Evolutionary conservation across 2,888 invertebrate genomes (phyloP), one percentile per base, ranked within the genome.

Genomic region (Metallyticus violacea): DNA sequence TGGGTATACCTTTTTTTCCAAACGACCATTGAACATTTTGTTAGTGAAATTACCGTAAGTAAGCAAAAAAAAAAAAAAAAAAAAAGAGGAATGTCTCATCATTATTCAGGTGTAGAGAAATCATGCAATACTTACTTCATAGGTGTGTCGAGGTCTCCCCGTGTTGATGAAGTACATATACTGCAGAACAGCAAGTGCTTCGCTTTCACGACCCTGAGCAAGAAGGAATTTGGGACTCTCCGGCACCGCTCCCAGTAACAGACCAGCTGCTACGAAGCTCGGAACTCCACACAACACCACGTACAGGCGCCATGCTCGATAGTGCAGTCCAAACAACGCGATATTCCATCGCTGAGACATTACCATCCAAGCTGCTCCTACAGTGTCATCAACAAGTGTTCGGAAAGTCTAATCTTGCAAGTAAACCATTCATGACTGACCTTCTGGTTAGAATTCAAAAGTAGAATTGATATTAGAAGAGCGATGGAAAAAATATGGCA

Each of bases 151-250:
- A 6, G 25, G 6, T 15, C 83, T 62, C 26, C 88, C 87, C 0
- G 87, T 86, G 85, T 89, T 89, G 25, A 89, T 86, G 2, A 89
- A 88, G 86, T 89, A 91, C 7, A 91, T 90, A n/a, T 87, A 89
- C 81, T 89, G 89, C 22, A 91, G 88, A 76, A 91, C 90, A 9
- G 89, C 88, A 7, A 91, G 87, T 7, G 90, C 89, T 85, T 90
- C 88, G 6, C 90, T 89, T 5, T 90, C 89, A 25, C 90, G 88
- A 2, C 91, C 91, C 77, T 90, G 89, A 4, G 90, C 88, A 1
- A 91, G 88, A 3, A 90, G 87, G 87, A 90, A 92, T 88, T 91
- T 91, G 0, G 92, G 91, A 88, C 91, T 91, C 86, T 91, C 91
- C 6, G 91, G 91, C 62, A 91, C 89, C 28, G 90, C 89, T 4